phyloP scores from a whole-genome alignment of 2,113 vertebrate species.

The Orientallactaga bullata region DNA sequence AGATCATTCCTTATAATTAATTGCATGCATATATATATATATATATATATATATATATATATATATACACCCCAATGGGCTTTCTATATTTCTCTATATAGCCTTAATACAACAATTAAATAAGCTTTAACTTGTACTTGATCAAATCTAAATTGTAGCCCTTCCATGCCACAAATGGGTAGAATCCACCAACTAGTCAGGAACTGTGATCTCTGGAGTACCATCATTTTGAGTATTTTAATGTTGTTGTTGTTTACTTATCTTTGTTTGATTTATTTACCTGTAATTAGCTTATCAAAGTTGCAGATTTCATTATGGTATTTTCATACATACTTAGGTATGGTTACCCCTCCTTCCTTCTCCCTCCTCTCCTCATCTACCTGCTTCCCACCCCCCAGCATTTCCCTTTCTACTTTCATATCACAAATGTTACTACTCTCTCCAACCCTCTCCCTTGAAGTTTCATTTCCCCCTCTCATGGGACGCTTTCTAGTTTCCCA shows the following conservation, averaged over 20 bases:
- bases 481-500: too few relatives aligned
- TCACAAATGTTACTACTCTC: too few relatives aligned
- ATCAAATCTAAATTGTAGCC: background rate
- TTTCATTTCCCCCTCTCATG: too few relatives aligned
- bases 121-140: background rate
- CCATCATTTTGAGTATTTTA: background rate
- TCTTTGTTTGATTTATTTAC: too few relatives aligned
- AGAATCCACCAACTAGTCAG: background rate
- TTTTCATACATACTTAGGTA: too few relatives aligned
- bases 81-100: background rate
- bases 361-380: too few relatives aligned
- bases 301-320: too few relatives aligned
- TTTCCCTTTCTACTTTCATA: too few relatives aligned
- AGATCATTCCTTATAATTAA: background rate
- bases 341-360: too few relatives aligned
- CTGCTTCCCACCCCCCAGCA: too few relatives aligned
- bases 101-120: background rate
- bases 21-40: background rate
- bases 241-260: background rate
- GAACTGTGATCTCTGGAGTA: background rate
- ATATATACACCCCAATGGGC: background rate
- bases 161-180: background rate
- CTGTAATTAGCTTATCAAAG: too few relatives aligned
- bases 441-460: too few relatives aligned
- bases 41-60: background rate